Base-by-base conservation (phyloP, 2,113 vertebrate species). In the Pardalotus punctatus region DNA sequence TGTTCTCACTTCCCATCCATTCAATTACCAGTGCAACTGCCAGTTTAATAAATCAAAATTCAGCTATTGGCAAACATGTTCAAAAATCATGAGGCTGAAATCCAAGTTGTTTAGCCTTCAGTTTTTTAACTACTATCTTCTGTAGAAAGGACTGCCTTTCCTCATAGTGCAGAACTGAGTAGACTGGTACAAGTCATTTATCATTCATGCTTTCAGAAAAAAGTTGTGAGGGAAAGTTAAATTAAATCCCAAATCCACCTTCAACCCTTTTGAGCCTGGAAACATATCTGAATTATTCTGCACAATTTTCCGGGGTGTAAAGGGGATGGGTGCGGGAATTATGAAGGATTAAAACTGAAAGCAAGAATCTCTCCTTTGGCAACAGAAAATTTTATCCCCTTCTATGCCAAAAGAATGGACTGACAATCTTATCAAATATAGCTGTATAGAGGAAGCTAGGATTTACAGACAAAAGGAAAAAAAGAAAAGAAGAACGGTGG, bases 301-400 rank as follows among this genome's bases (percentile, higher is more conserved):
- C 40, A 48, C 3, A 85, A 57, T 90, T 84, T 71, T 2, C 5
- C 11, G 8, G 33, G 10, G 10, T 27, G 14, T 43, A 28, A 51
- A 43, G 4, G 4, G 7, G 31, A 27, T 73, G 51, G 12, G 20
- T 6, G 33, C n/a, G 9, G 28, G 35, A 57, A 94, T 88, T 96
- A 90, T 14, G 29, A 43, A 90, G 72, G 72, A 90, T 94, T 90
- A 93, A 92, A 95, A 92, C 24, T 56, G 56, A 78, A 92, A 88
- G 38, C 25, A 92, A 90, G 50, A 83, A 27, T 66, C 21, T 77
- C 21, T 86, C 67, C n/a, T 73, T 70, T 33, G 43, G 58, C 47
- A 83, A 54, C 18, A 47, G 45, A 73, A 93, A 83, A 78, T 70
- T 73, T 74, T 90, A 80, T 73, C 54, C 56, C 17, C 19, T 87